Evolutionary conservation across 2,797 vertebrate species (phyloP).

Genomic region (Mus spretus): DNA sequence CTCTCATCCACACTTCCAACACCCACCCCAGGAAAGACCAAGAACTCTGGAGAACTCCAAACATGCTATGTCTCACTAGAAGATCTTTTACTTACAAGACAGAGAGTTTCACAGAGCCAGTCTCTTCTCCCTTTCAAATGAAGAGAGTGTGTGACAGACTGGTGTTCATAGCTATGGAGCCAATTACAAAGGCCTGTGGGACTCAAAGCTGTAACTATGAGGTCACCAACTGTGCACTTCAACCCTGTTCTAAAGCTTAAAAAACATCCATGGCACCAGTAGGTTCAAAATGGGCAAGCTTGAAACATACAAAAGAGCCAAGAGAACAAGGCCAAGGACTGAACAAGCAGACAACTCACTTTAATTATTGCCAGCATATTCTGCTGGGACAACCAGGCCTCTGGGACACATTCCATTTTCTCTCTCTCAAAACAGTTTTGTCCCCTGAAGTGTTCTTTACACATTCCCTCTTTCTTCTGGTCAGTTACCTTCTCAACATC

Average conservation of each 20-base stretch:
- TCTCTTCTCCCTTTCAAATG: constrained; percentile 14
- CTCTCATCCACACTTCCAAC: neutral
- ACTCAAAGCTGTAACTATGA: neutral
- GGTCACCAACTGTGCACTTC: neutral
- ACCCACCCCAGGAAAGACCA: neutral
- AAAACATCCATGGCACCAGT: neutral
- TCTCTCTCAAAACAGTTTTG: constrained; percentile 61
- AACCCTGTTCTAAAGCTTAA: neutral
- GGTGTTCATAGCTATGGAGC: neutral
- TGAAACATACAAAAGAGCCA: neutral
- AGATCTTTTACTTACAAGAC: neutral
- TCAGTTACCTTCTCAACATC: constrained; percentile 18
- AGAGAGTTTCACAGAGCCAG: constrained; percentile 1
- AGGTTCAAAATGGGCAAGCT: constrained; percentile 8
- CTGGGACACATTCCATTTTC: neutral
- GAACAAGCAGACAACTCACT: neutral
- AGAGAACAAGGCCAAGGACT: neutral
- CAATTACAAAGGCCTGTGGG: constrained; percentile 10
- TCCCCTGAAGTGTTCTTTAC: constrained; percentile 3
- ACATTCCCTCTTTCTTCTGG: neutral
- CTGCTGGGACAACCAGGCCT: neutral
- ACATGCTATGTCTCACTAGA: constrained; percentile 12
- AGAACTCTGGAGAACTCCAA: neutral
- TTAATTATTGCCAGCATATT: neutral
- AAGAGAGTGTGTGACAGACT: neutral